phyloP scores from a whole-genome alignment of 1,140 invertebrate genomes.

The Musca vetustissima region DNA sequence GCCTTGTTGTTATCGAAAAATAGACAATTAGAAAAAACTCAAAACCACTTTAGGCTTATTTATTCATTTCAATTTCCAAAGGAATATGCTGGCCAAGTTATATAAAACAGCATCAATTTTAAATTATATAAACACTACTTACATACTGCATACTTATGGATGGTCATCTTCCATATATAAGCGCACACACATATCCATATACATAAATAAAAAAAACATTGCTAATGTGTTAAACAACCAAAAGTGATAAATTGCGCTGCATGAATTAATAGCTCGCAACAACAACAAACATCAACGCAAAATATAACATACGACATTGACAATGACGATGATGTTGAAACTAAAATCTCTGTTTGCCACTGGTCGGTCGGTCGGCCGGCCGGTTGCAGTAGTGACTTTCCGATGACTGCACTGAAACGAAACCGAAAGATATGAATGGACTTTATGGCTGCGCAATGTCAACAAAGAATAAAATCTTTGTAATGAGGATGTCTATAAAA shows the following conservation, averaged over 20 bases:
- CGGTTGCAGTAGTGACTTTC: background rate
- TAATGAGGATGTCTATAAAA: slow-evolving; percentile 25
- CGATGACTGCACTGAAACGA: slow-evolving; percentile 27
- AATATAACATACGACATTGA: background rate
- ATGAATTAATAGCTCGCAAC: slow-evolving; percentile 51
- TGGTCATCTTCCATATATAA: background rate
- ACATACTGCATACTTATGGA: no score
- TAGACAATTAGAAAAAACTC: no score
- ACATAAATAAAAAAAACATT: slow-evolving; percentile 33
- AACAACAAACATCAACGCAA: slow-evolving; percentile 29
- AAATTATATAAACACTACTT: no score
- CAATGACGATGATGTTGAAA: no score
- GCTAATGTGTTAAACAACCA: slow-evolving; percentile 52
- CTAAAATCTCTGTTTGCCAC: background rate
- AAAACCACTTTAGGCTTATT: no score
- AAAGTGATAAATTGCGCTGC: slow-evolving; percentile 53
- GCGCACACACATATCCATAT: background rate
- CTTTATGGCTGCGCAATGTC: background rate
- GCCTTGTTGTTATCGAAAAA: no score
- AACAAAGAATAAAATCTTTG: slow-evolving; percentile 1
- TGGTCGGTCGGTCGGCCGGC: background rate
- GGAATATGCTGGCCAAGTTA: no score
- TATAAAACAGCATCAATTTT: no score
- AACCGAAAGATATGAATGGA: slow-evolving; percentile 28
- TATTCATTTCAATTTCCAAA: no score